Evolutionary conservation across 2,113 vertebrate species (phyloP).

Genomic region (human): DNA sequence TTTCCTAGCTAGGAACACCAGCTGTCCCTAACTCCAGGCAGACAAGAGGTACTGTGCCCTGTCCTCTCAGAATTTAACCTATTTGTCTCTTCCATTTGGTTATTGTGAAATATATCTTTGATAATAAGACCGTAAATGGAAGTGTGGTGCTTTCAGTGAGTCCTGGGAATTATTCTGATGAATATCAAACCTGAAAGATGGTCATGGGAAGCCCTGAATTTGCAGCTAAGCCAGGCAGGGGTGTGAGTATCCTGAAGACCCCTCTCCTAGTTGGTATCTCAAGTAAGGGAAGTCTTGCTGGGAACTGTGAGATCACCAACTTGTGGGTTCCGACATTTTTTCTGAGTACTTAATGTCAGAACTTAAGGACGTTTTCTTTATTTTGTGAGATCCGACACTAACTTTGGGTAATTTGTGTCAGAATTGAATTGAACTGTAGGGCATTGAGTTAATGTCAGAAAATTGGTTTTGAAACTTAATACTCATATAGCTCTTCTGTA

Average conservation of each 20-base stretch:
- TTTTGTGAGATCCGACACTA: neutral
- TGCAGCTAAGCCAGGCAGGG: neutral
- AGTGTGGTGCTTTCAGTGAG: neutral
- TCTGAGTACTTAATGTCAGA: neutral
- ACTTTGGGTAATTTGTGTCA: neutral
- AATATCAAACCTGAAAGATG: neutral
- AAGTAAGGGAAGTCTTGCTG: neutral
- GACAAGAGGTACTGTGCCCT: neutral
- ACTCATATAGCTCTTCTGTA: neutral
- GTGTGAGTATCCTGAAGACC: neutral
- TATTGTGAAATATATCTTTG: neutral
- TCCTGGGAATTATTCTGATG: neutral
- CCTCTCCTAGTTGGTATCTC: neutral
- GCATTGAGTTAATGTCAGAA: neutral
- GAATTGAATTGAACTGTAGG: neutral
- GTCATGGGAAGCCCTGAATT: neutral
- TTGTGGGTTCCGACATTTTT: neutral
- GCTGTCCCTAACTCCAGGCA: neutral
- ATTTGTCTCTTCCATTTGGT: neutral
- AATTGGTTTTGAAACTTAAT: neutral
- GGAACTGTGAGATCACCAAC: neutral
- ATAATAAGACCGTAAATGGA: neutral
- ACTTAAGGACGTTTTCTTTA: neutral
- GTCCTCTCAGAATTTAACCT: neutral
- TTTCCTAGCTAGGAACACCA: neutral